A percentile compares a stretch with the other conserved stretches of the same genome.
Conservation (phyloP, 2,888 invertebrate species). For the Clepsis dumicolana region DNA sequence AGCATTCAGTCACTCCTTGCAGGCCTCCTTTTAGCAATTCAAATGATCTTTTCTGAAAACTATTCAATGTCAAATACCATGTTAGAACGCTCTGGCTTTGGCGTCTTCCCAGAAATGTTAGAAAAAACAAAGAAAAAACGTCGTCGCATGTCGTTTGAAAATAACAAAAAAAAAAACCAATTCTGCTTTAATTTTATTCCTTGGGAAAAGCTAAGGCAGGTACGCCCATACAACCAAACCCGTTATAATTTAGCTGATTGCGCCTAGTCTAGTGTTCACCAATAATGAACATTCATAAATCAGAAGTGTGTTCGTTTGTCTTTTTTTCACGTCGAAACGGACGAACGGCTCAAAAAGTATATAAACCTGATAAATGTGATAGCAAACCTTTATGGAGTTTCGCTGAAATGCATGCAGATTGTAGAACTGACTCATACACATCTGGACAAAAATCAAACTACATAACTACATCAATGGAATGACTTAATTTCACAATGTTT, state of each 20-base stretch:
- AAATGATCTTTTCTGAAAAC: not conserved
- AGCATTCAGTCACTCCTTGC: not conserved
- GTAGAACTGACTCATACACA: no score
- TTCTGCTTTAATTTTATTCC: not conserved
- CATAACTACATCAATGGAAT: no score
- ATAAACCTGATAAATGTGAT: not conserved
- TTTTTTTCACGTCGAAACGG: no score
- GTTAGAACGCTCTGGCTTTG: not conserved
- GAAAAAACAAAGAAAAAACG: not conserved
- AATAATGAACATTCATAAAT: no score
- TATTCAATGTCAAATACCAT: not conserved
- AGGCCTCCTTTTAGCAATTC: slow-evolving; percentile 7
- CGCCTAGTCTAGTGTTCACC: no score
- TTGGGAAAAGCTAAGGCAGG: not conserved
- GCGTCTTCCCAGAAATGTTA: not conserved
- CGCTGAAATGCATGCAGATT: not conserved
- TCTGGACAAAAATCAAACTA: no score
- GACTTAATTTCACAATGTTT: no score
- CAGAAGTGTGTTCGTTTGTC: no score
- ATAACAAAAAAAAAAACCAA: not conserved
- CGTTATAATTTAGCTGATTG: not conserved
- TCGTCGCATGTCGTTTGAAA: not conserved
- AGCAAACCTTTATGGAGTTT: not conserved
- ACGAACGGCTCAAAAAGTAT: no score
- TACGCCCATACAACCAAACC: not conserved